Base-by-base conservation (phyloP, 2,797 vertebrate species). In the Tragelaphus oryx region DNA sequence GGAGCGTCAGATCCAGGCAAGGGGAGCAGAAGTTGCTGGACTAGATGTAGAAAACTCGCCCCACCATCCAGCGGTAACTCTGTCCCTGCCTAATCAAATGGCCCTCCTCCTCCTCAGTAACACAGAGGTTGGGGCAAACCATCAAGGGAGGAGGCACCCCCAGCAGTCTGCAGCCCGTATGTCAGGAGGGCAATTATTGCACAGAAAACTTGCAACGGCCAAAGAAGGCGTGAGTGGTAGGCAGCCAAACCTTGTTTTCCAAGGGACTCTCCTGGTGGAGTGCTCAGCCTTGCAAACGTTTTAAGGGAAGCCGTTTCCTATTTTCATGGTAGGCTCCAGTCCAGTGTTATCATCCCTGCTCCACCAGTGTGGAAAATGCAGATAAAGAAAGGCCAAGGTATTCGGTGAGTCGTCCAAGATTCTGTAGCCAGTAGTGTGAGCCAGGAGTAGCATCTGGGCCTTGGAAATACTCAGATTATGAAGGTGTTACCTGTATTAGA, bases 351-450 rank as follows among this genome's bases (percentile, higher is more conserved):
- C 87, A 3, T 28, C 48, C 59, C 60, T 71, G 20, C 81, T 86
- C 90, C 17, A 88, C 85, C 92, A 28, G 41, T 6, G 85, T 88
- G 95, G 95, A 86, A 94, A 93, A 79, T 0, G 17, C 85, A 90
- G 95, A 96, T 94, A 96, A 92, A 87, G 74, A 82, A n/a, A 57
- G 0, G 78, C 93, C 81, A 90, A 90, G 92, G 68, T 5, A 59
- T 28, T 76, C 48, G 75, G 52, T 6, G 87, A 88, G 33, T 59
- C 57, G 80, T 90, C 91, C 89, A 88, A 50, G 96, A 33, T 62
- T 71, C 79, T 20, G 5, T 11, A 86, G 92, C 86, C 93, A 62
- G 5, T 17, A 50, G 65, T 2, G 1, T 11, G 30, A 85, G 96
- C 94, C 90, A 79, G 71, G 6, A 48, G 76, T 0, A 12, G 78